A percentile compares a stretch with the other conserved stretches of the same genome.
Evolutionary conservation across 2,888 invertebrate species (phyloP).

Genomic region (Melanostoma scalare): DNA sequence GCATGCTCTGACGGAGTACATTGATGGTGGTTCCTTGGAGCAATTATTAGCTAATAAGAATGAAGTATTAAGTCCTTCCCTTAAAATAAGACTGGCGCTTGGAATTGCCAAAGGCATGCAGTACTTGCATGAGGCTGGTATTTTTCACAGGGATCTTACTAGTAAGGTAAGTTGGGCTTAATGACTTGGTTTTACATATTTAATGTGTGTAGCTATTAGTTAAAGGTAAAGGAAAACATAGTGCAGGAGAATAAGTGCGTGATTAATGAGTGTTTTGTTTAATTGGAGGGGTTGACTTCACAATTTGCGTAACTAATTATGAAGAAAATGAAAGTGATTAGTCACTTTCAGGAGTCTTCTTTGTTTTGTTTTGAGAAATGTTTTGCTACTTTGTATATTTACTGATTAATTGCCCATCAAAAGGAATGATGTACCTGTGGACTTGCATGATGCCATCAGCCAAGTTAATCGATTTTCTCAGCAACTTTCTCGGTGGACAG

Average conservation of each 20-base stretch:
- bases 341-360: background rate
- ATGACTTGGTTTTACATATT: conserved; percentile 24
- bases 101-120: conserved; percentile 96
- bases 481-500: too few relatives aligned
- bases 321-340: background rate
- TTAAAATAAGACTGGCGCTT: conserved; percentile 91
- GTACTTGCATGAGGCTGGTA: conserved; percentile 95
- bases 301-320: background rate
- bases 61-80: conserved; percentile 88
- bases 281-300: background rate
- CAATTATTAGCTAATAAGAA: conserved; percentile 91
- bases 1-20: conserved; percentile 97
- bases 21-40: conserved; percentile 96
- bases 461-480: too few relatives aligned
- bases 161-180: conserved; percentile 87
- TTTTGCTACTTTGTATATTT: too few relatives aligned
- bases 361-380: too few relatives aligned
- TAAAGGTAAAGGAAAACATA: background rate
- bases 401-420: too few relatives aligned
- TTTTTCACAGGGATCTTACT: conserved; percentile 97
- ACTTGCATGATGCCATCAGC: too few relatives aligned
- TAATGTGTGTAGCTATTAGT: conserved; percentile 5
- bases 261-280: conserved; percentile 1
- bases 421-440: too few relatives aligned
- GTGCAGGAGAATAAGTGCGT: background rate